These are phyloP conservation scores for Drosophila pectinifera DNA, from an alignment of 1,140 invertebrate species.

Conservation along the genomic window DNA sequence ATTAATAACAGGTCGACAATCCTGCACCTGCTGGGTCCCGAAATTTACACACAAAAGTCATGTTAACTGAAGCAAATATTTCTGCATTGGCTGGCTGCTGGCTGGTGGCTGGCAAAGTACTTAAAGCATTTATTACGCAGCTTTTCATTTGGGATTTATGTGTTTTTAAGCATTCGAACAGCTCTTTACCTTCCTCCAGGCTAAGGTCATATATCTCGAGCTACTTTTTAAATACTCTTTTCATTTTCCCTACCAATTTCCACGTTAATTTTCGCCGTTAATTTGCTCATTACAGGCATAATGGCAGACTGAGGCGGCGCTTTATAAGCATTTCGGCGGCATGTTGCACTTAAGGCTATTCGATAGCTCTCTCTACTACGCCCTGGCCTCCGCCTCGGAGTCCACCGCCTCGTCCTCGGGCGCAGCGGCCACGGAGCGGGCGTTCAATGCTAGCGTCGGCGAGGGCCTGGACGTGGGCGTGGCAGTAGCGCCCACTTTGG, in stretches of 20 bases:
- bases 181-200: neutral
- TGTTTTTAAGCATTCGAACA: slow-evolving; percentile 40
- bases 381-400: slow-evolving; percentile 51
- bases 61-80: slow-evolving; percentile 60
- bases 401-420: slow-evolving; percentile 7
- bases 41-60: slow-evolving; percentile 55
- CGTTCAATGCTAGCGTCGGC: slow-evolving; percentile 48
- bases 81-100: slow-evolving; percentile 43
- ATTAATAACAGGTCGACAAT: slow-evolving; percentile 43
- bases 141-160: slow-evolving; percentile 66
- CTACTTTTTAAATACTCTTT: slow-evolving; percentile 49
- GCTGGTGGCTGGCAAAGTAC: slow-evolving; percentile 47
- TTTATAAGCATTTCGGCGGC: slow-evolving; percentile 3
- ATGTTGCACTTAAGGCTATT: slow-evolving; percentile 75
- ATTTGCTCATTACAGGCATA: slow-evolving; percentile 24
- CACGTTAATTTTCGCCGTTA: slow-evolving; percentile 18
- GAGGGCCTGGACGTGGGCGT: slow-evolving; percentile 15
- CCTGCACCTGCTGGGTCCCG: slow-evolving; percentile 43
- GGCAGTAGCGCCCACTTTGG: slow-evolving; percentile 17
- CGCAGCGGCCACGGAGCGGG: slow-evolving; percentile 3
- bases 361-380: slow-evolving; percentile 67
- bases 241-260: slow-evolving; percentile 26
- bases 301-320: slow-evolving; percentile 19
- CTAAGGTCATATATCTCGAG: slow-evolving; percentile 19
- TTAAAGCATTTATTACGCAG: slow-evolving; percentile 67